These are phyloP conservation scores for Carduelis carduelis DNA, from an alignment of 2,797 vertebrate species.

Conservation along the genomic window DNA sequence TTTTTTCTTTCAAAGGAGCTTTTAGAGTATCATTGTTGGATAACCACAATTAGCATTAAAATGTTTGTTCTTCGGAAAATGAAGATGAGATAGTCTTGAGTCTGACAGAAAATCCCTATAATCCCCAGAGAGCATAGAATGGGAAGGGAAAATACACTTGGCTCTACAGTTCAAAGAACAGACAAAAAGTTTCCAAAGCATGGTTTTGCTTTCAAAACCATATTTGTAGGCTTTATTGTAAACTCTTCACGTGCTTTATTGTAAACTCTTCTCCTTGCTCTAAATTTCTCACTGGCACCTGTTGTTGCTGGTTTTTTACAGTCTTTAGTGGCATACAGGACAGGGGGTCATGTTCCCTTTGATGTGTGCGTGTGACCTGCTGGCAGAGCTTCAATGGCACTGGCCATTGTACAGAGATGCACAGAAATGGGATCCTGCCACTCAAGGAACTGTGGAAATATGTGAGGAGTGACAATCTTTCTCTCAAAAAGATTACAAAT, in stretches of 20 bases:
- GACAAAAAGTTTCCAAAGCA: background rate
- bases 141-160: background rate
- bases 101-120: background rate
- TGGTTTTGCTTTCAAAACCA: background rate
- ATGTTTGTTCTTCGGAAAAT: background rate
- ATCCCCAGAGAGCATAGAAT: background rate
- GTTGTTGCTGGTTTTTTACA: background rate
- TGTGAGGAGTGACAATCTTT: background rate
- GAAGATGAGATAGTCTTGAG: background rate
- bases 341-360: background rate
- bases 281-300: background rate
- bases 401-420: background rate
- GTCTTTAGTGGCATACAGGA: background rate
- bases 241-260: background rate
- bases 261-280: background rate
- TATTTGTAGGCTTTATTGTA: background rate
- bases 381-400: background rate
- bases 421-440: background rate
- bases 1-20: background rate
- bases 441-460: accelerated
- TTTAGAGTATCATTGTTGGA: background rate
- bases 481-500: background rate
- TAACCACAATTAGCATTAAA: background rate
- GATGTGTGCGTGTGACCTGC: background rate
- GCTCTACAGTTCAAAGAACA: background rate